These are phyloP conservation scores for Leptarthrus brevirostris DNA, from an alignment of 2,888 invertebrate genomes.

Conservation along the genomic window DNA sequence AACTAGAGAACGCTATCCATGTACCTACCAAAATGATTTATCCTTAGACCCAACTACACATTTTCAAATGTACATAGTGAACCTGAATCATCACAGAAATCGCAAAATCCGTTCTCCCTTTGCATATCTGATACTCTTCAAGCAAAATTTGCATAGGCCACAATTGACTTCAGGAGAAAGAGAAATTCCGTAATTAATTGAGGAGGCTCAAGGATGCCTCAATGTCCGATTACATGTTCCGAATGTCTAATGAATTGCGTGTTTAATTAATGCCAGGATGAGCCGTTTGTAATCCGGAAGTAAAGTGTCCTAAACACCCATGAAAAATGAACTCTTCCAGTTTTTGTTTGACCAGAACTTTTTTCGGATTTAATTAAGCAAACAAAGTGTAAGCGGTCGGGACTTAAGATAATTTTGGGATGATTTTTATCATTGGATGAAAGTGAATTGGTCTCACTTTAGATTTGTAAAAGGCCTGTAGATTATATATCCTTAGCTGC, in stretches of 20 bases:
- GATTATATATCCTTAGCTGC: too few species aligned
- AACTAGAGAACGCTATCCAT: slow-evolving; percentile 13
- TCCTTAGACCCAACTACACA: not conserved
- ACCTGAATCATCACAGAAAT: slow-evolving; percentile 22
- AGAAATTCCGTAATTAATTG: slow-evolving; percentile 56
- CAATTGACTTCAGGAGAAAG: slow-evolving; percentile 50
- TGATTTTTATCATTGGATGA: too few species aligned
- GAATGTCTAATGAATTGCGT: slow-evolving; percentile 77
- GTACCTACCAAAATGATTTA: slow-evolving; percentile 25
- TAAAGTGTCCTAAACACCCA: slow-evolving; percentile 15
- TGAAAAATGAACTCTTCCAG: slow-evolving; percentile 7
- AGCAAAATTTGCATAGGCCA: slow-evolving; percentile 47
- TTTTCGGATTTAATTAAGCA: slow-evolving; percentile 35
- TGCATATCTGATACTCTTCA: slow-evolving; percentile 36
- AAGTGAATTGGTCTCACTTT: too few species aligned
- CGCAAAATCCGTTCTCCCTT: slow-evolving; percentile 26
- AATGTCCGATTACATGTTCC: slow-evolving; percentile 57
- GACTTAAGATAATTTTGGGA: too few species aligned
- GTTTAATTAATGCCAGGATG: slow-evolving; percentile 73
- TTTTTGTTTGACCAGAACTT: not conserved
- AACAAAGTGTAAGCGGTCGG: slow-evolving; percentile 68
- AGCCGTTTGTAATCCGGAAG: slow-evolving; percentile 30
- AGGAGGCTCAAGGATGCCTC: slow-evolving; percentile 55
- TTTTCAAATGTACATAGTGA: not conserved
- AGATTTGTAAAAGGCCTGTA: too few species aligned